Evolutionary conservation across 2,888 invertebrate genomes (phyloP), one percentile per base, ranked within the genome.

Genomic region (Villa cingulata): DNA sequence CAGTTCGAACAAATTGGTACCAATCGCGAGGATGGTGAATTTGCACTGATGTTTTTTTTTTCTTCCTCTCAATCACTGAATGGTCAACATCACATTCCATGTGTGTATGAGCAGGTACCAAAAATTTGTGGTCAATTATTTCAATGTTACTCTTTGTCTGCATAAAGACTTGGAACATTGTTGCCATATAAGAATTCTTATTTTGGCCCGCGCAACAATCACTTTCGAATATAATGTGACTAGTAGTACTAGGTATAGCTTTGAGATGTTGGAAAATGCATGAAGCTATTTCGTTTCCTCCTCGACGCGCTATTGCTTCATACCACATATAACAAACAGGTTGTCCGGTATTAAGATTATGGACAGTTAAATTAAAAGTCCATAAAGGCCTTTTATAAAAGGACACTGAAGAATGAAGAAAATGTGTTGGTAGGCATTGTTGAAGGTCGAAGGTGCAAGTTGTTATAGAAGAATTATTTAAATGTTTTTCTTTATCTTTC

Each of bases 301-400:
- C 52, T 18, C 51, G 49, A 39, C 48, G 49, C 7, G 46, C 48
- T 39, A 52, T 43, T 18, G 47, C 50, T 48, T 54, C 53, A 45
- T 53, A 50, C 53, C 54, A 54, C 51, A 56, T 53, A 38, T 51
- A 53, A 39, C 49, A 52, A 27, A 43, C n/a, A 20, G 49, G 49
- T 29, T 48, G 46, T 41, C 45, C 45, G 3, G 48, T 53, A 4
- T 32, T 41, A 38, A 46, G 46, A 27, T 54, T 50, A 47, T 53
- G 51, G 34, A 52, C 44, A n/a, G 47, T 51, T 18, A 48, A n/a
- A 32, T 50, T 54, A 14, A 39, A 51, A 7, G 53, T 54, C 49
- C 53, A 53, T 37, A 53, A 43, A 16, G 45, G 50, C 7, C 51
- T 41, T 51, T 56, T 53, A 18, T 52, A 54, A 36, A 52, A 51